Conservation (phyloP, 2,113 vertebrate species). For the Halcyon malimbica region DNA sequence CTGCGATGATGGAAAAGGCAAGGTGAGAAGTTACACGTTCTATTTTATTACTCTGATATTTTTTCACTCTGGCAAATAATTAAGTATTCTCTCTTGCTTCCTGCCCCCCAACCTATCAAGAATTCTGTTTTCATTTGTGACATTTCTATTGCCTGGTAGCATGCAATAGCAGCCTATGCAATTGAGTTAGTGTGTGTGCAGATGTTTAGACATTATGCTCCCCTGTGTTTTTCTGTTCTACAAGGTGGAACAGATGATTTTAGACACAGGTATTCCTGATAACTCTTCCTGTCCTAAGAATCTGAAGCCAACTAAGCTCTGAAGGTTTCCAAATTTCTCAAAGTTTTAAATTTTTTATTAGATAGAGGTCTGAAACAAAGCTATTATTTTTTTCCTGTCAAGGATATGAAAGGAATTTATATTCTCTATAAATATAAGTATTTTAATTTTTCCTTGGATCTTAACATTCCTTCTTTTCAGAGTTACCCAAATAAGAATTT, state of each 20-base stretch:
- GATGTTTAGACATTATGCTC: not conserved
- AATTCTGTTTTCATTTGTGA: not conserved
- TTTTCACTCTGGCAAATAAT: not conserved
- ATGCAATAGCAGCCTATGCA: not conserved
- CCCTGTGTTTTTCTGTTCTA: not conserved
- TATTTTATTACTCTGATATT: not conserved
- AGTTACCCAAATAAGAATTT: not conserved
- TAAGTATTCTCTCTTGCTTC: not conserved
- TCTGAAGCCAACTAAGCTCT: not conserved
- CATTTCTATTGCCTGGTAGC: not conserved
- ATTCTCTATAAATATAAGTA: not conserved
- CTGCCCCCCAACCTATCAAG: not conserved
- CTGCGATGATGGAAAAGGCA: not conserved
- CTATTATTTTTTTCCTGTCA: not conserved
- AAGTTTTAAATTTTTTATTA: not conserved
- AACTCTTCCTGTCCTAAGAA: not conserved
- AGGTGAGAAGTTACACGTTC: not conserved
- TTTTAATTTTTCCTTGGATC: not conserved
- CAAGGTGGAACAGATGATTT: not conserved
- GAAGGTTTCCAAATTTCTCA: not conserved
- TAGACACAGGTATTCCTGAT: not conserved
- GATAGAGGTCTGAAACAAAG: not conserved
- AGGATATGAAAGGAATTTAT: not conserved
- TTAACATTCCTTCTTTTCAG: not conserved
- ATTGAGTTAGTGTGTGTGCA: accelerated